Percentiles rank a stretch among this genome's conserved stretches.
Conservation (phyloP, 92 coral and sea anemone genomes). For the Palythoa grandiflora region DNA sequence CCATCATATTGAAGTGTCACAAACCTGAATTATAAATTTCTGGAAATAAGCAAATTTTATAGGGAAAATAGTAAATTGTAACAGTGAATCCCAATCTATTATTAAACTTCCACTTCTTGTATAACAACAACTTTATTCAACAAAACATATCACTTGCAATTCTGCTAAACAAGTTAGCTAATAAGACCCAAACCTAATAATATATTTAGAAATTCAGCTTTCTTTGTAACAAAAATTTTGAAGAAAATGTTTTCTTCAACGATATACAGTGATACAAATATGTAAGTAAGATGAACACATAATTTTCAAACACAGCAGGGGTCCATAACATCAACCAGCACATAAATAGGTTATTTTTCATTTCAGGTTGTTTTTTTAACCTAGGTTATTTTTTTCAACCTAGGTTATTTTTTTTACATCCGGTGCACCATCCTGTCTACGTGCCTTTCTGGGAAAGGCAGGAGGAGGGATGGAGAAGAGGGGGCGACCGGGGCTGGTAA, state of each 20-base stretch:
- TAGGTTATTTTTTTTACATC: no score
- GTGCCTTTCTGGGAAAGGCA: no score
- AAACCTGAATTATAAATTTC: conserved; percentile 9
- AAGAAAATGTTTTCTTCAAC: conserved; percentile 10
- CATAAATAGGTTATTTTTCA: neutral
- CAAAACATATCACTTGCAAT: conserved; percentile 19
- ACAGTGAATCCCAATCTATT: neutral
- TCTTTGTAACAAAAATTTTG: conserved; percentile 10
- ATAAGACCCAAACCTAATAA: conserved; percentile 9
- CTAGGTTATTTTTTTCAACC: no score
- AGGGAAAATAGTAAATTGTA: neutral
- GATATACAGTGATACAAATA: neutral
- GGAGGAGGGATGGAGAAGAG: no score
- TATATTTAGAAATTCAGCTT: neutral
- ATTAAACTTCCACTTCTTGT: conserved; percentile 16
- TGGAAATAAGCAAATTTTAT: conserved; percentile 5
- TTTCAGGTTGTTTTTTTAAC: no score
- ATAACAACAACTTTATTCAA: conserved; percentile 9
- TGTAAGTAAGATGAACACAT: neutral
- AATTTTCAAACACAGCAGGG: neutral
- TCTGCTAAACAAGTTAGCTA: neutral
- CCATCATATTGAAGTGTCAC: neutral
- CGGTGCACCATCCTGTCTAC: no score
- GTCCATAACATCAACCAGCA: conserved; percentile 14
- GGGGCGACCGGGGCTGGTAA: no score